Conservation (phyloP, 2,797 vertebrate genomes). For the Poeciliopsis infans region DNA sequence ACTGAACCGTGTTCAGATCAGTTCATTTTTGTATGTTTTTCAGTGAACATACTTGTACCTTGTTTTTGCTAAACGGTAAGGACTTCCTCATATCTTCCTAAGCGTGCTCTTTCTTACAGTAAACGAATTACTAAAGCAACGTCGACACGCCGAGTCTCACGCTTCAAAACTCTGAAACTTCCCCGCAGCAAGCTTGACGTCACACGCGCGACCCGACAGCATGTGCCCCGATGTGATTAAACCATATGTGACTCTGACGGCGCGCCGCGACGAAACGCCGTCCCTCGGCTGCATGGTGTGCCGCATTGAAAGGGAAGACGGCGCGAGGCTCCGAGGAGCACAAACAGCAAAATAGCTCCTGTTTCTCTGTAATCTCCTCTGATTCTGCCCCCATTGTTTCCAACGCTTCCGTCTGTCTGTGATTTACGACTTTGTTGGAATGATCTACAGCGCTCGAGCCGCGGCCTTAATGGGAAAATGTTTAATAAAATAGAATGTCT, state of each 20-base stretch:
- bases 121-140: neutral
- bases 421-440: slow-evolving; percentile 79
- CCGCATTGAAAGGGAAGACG: slow-evolving; percentile 38
- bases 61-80: neutral
- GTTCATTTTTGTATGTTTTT: neutral
- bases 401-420: slow-evolving; percentile 58
- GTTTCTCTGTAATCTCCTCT: slow-evolving; percentile 66
- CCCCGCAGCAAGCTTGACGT: neutral
- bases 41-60: neutral
- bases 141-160: neutral
- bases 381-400: slow-evolving; percentile 67
- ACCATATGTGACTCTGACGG: slow-evolving; percentile 13
- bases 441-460: slow-evolving; percentile 70
- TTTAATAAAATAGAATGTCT: slow-evolving; percentile 83
- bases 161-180: slow-evolving; percentile 12
- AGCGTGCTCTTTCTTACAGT: neutral
- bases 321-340: slow-evolving; percentile 26
- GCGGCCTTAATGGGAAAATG: slow-evolving; percentile 77
- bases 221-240: slow-evolving; percentile 6
- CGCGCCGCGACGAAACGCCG: neutral
- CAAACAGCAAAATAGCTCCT: slow-evolving; percentile 51
- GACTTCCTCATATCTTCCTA: no score
- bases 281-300: slow-evolving; percentile 20
- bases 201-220: slow-evolving; percentile 7
- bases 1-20: neutral